phyloP scores from a whole-genome alignment of 35 echinoderm and acorn worm species.

The Ptychodera flava region DNA sequence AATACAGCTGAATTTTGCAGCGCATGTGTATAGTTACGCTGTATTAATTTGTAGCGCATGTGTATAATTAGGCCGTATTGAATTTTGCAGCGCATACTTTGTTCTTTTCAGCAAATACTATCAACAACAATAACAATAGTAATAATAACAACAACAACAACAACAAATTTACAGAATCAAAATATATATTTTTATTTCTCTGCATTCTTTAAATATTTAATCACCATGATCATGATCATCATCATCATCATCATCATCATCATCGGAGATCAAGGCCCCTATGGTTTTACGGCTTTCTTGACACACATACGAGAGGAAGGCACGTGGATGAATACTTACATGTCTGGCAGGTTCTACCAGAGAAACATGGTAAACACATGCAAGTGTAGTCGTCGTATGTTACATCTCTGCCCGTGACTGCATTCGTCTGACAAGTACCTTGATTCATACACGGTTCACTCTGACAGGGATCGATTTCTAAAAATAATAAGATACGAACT shows the following conservation, averaged over 20 bases:
- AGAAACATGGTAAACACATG: neutral
- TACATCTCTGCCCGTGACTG: neutral
- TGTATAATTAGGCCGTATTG: too few relatives aligned
- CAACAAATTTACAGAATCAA: neutral
- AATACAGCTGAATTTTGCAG: too few relatives aligned
- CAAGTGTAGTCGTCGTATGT: neutral
- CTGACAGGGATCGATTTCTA: neutral
- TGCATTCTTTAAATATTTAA: too few relatives aligned
- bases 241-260: too few relatives aligned
- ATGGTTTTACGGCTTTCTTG: neutral
- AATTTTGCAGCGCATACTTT: too few relatives aligned
- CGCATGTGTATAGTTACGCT: too few relatives aligned
- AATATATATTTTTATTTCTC: too few relatives aligned
- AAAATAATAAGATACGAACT: too few relatives aligned
- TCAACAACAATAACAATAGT: neutral
- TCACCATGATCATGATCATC: too few relatives aligned
- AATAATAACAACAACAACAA: neutral
- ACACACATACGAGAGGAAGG: neutral
- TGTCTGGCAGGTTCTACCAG: neutral
- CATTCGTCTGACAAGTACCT: neutral
- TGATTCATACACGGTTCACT: neutral
- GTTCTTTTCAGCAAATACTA: too few relatives aligned
- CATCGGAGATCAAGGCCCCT: too few relatives aligned
- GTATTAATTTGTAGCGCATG: too few relatives aligned
- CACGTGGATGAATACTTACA: neutral